Base-by-base conservation (phyloP, 2,888 invertebrate species). In the Anthoptus insignis region DNA sequence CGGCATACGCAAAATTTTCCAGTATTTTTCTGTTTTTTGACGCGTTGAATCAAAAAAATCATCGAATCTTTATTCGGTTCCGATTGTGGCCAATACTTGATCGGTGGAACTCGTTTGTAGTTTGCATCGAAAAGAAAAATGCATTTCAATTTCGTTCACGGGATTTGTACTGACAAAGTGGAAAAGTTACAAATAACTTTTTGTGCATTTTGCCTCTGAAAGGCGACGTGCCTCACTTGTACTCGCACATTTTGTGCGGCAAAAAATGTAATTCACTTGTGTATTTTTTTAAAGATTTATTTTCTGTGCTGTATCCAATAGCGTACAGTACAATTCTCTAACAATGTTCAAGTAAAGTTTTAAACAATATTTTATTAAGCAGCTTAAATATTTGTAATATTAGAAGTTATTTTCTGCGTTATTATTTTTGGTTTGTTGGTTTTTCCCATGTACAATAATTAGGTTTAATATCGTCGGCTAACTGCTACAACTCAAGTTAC, bases 31-130 rank as follows among this genome's bases (percentile, higher is more conserved):
- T 58, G 24, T 54, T 27, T 37, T 45, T 24, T 49, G 37, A 56
- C 37, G 34, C 32, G 22, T 24, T 45, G 53, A 45, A 32, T 58
- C 57, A 19, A 9, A 64, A 61, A 42, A 45, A 34, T 9, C 16
- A 27, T 19, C 13, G 45, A 16, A 42, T 29, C 45, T 42, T 61
- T 61, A 54, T 54, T 45, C 45, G 47, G 45, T 54, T 45, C 32
- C 22, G 22, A 53, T 54, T 61, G 60, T 61, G 60, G 60, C 53
- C 52, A 52, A 45, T 29, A 54, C 34, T 32, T 42, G 53, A 61
- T 47, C 32, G 42, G 32, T 14, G 52, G 29, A 61, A 54, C 54
- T 53, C 45, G 53, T 34, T 61, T 45, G 16, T 13, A 42, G 60
- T 45, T 53, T 61, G 60, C 16, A 11, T 32, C 34, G 53, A 47